These are phyloP conservation scores for Leiothrix lutea DNA, from an alignment of 2,113 vertebrate genomes.

Conservation along the genomic window DNA sequence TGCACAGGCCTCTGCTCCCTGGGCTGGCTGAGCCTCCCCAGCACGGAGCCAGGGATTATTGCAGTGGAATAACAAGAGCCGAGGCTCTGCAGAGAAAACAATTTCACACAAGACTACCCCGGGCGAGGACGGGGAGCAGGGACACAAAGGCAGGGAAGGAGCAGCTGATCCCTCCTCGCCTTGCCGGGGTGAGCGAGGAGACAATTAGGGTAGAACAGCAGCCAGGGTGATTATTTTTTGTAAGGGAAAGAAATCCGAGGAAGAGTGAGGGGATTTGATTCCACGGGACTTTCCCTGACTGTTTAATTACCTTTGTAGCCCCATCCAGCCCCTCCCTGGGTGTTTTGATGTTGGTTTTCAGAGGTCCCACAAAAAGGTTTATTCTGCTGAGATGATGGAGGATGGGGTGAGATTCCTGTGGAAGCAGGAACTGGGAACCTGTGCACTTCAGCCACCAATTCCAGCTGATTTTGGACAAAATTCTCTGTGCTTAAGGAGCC, in stretches of 20 bases:
- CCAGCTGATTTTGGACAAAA: background rate
- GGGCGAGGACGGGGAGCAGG: background rate
- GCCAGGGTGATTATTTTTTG: background rate
- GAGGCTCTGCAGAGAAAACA: conserved; percentile 55
- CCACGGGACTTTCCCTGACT: background rate
- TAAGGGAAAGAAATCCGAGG: background rate
- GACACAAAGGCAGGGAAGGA: conserved; percentile 6
- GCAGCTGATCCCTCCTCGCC: background rate
- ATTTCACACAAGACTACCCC: conserved; percentile 66
- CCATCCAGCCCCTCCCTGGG: background rate
- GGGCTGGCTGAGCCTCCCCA: background rate
- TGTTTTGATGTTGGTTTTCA: background rate
- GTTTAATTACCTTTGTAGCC: background rate
- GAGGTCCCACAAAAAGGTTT: background rate
- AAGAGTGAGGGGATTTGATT: background rate
- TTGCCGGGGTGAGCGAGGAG: background rate
- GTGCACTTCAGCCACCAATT: background rate
- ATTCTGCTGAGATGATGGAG: background rate
- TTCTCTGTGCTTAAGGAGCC: background rate
- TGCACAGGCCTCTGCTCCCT: background rate
- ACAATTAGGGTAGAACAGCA: background rate
- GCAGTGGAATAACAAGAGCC: conserved; percentile 13
- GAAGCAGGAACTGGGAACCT: background rate
- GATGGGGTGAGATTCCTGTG: background rate
- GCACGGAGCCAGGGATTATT: conserved; percentile 48